These are phyloP conservation scores for Sebastes vulpes DNA, from an alignment of 2,797 vertebrate species.

Conservation along the genomic window DNA sequence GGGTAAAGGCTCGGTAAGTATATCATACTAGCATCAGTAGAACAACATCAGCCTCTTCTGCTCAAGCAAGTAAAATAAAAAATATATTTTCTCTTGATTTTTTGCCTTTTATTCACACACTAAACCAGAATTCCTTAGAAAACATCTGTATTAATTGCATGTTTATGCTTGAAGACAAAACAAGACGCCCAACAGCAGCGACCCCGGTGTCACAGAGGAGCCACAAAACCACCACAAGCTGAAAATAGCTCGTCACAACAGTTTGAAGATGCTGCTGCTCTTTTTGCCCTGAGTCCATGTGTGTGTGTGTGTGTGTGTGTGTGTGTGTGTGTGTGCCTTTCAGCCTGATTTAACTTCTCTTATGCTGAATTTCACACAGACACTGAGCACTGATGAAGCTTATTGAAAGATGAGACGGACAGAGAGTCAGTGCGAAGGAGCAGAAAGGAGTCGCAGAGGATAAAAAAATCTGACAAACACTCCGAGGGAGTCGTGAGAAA, in stretches of 20 bases:
- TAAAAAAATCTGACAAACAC: constrained; percentile 28
- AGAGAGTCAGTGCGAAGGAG: constrained; percentile 2
- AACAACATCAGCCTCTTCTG: not conserved
- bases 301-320: not conserved
- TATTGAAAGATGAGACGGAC: not conserved
- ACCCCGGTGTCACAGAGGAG: not conserved
- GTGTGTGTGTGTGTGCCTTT: not conserved
- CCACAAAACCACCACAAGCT: not conserved
- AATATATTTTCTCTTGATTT: not conserved
- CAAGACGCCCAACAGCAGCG: not conserved
- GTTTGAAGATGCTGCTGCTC: not conserved
- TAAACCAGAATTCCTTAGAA: not conserved
- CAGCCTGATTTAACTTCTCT: not conserved
- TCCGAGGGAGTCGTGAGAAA: constrained; percentile 32
- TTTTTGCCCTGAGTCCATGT: not conserved
- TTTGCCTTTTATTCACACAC: not conserved
- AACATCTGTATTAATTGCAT: not conserved
- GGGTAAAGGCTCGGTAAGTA: too few species aligned
- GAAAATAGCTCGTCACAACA: not conserved
- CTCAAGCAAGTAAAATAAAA: not conserved
- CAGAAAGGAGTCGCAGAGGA: not conserved
- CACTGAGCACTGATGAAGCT: not conserved
- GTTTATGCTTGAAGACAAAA: not conserved
- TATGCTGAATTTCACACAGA: not conserved
- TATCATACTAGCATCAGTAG: too few species aligned